These are phyloP conservation scores for Alethe diademata DNA, from an alignment of 2,113 vertebrate genomes.

Conservation along the genomic window DNA sequence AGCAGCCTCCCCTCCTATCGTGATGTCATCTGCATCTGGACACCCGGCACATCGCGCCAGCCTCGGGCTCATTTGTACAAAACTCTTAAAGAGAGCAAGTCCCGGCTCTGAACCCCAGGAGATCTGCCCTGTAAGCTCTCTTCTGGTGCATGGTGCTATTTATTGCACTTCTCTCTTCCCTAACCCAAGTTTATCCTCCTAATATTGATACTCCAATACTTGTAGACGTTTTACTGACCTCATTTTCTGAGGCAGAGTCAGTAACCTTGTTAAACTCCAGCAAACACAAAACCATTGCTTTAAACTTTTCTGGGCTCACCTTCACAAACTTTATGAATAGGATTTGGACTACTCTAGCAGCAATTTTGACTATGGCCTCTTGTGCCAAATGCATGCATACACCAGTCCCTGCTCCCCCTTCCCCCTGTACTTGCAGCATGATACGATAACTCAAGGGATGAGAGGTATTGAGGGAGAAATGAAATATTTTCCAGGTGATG, in stretches of 20 bases:
- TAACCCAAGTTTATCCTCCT: conserved; percentile 9
- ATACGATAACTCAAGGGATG: neutral
- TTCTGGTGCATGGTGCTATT: neutral
- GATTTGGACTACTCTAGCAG: neutral
- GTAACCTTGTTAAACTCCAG: neutral
- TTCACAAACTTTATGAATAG: conserved; percentile 18
- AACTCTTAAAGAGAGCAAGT: neutral
- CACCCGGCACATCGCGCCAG: neutral
- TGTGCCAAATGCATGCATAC: neutral
- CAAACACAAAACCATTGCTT: neutral
- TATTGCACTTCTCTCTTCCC: neutral
- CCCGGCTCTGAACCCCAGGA: neutral
- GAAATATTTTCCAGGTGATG: neutral
- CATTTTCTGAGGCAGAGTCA: neutral
- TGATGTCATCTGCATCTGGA: conserved; percentile 48
- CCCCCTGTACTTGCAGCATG: neutral
- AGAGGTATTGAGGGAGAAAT: neutral
- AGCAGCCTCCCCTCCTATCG: conserved; percentile 44
- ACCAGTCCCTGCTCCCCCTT: neutral
- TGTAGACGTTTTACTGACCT: neutral
- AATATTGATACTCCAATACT: neutral
- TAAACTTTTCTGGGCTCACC: neutral
- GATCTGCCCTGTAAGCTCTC: neutral
- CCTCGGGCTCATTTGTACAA: neutral
- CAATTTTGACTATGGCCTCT: neutral